phyloP scores from a whole-genome alignment of 2,113 vertebrate species.

The Platanista minor region DNA sequence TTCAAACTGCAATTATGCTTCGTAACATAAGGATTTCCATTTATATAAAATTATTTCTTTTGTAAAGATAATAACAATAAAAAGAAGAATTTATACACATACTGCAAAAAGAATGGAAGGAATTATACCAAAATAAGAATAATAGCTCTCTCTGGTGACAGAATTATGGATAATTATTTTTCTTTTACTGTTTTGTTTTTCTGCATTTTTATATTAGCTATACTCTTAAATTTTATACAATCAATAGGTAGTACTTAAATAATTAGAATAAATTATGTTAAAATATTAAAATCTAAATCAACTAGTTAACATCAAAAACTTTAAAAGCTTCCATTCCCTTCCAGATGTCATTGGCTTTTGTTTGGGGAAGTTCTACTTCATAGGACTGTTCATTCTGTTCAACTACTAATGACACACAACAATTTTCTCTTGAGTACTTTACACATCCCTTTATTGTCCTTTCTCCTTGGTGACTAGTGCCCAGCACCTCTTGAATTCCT shows the following conservation, averaged over 20 bases:
- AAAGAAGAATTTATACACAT: not conserved
- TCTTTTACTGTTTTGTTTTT: not conserved
- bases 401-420: conserved; percentile 18
- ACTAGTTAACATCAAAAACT: conserved; percentile 16
- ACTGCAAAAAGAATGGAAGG: conserved; percentile 6
- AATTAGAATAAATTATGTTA: conserved; percentile 25
- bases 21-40: not conserved
- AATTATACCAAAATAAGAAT: conserved; percentile 11
- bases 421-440: conserved; percentile 54
- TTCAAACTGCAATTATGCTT: not conserved
- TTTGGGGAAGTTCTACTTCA: conserved; percentile 30
- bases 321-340: not conserved
- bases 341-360: conserved; percentile 36
- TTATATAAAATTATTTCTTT: conserved; percentile 22
- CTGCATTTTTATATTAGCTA: conserved; percentile 5
- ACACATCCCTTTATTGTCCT: not conserved
- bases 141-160: not conserved
- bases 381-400: conserved; percentile 13
- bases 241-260: not conserved
- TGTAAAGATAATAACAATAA: not conserved
- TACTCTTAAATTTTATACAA: conserved; percentile 17
- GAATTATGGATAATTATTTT: not conserved
- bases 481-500: conserved; percentile 46
- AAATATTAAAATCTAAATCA: conserved; percentile 39
- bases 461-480: conserved; percentile 37